Evolutionary conservation across 2,888 invertebrate species (phyloP).

Genomic region (Tetramorium bicarinatum): DNA sequence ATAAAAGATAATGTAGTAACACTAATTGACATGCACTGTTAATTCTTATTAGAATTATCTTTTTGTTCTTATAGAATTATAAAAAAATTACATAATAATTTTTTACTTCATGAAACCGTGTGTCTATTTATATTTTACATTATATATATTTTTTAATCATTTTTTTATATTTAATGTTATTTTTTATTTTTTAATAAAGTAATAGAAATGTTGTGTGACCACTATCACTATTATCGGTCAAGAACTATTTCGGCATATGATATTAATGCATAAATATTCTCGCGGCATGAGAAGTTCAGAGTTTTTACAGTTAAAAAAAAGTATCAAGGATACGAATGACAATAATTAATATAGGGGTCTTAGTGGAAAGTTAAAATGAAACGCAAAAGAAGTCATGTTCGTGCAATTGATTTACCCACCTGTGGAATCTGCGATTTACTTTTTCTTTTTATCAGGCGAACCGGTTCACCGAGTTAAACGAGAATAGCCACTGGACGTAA

Average conservation of each 20-base stretch:
- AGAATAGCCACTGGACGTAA: slow-evolving; percentile 19
- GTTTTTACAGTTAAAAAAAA: not conserved
- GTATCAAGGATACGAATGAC: not conserved
- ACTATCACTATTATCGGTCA: not conserved
- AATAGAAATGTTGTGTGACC: not conserved
- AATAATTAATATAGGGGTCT: slow-evolving; percentile 14
- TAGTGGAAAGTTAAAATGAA: slow-evolving; percentile 35
- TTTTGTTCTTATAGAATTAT: too few species aligned
- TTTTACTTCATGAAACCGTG: not conserved
- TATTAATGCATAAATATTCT: not conserved
- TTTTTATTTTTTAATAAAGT: slow-evolving; percentile 7
- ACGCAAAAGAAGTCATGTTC: slow-evolving; percentile 12
- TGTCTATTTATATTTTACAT: not conserved
- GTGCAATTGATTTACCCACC: slow-evolving; percentile 19
- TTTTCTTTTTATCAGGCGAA: slow-evolving; percentile 23
- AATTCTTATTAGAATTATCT: not conserved
- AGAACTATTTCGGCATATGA: not conserved
- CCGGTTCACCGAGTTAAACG: slow-evolving; percentile 18
- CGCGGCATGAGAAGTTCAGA: not conserved
- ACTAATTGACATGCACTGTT: not conserved
- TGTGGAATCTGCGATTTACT: slow-evolving; percentile 15
- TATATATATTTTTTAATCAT: not conserved
- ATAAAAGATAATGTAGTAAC: not conserved
- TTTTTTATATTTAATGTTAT: not conserved
- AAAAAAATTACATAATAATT: too few species aligned